Evolutionary conservation across 2,797 vertebrate species (phyloP).

Genomic region (Acridotheres tristis): DNA sequence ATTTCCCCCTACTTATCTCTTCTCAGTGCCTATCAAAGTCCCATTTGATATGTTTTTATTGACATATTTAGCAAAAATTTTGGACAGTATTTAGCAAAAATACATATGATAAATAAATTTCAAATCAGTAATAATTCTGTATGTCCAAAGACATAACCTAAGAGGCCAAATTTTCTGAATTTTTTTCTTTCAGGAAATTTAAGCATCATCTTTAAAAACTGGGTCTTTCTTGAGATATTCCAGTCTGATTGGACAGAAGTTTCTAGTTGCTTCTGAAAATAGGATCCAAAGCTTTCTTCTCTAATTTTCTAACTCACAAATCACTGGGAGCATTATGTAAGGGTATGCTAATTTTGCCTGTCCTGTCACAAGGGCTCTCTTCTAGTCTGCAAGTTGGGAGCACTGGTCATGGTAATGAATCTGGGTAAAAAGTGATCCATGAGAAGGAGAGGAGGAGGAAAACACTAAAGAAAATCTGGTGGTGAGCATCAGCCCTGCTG

Average conservation of each 20-base stretch:
- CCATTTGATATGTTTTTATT: not conserved
- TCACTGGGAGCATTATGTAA: not conserved
- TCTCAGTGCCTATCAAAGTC: not conserved
- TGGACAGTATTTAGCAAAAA: not conserved
- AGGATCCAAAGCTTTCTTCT: slow-evolving; percentile 4
- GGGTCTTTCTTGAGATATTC: not conserved
- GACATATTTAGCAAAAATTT: not conserved
- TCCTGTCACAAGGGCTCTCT: not conserved
- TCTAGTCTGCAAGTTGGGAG: slow-evolving; percentile 1
- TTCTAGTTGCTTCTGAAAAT: not conserved
- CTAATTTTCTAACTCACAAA: slow-evolving; percentile 18
- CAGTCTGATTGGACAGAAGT: not conserved
- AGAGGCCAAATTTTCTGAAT: not conserved
- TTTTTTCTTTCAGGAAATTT: not conserved
- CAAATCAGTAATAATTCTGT: not conserved
- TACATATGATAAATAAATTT: not conserved
- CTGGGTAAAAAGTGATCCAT: slow-evolving; percentile 16
- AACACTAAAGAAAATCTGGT: slow-evolving; percentile 42
- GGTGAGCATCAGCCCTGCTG: slow-evolving; percentile 26
- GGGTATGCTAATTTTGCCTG: slow-evolving; percentile 19
- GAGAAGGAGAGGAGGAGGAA: slow-evolving; percentile 42
- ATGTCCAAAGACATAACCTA: not conserved
- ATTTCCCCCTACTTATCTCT: not conserved
- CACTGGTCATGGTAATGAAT: slow-evolving; percentile 47
- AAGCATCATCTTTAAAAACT: not conserved